Conservation (phyloP, 2,888 invertebrate species). For the Helobdella robusta region DNA sequence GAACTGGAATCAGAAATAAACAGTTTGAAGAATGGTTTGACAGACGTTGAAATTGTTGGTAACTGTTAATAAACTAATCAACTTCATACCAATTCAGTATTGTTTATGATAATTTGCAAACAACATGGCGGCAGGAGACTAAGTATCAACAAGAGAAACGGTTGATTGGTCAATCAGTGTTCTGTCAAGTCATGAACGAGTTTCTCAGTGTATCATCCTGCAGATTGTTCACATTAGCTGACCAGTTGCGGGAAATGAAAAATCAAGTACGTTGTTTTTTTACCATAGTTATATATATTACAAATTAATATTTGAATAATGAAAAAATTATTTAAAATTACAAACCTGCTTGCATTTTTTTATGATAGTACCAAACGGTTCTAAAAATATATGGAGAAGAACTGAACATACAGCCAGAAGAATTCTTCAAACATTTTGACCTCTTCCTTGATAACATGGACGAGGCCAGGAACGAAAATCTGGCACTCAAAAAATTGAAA, state of each 20-base stretch:
- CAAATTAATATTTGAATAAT: not conserved
- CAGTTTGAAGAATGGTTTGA: slow-evolving; percentile 69
- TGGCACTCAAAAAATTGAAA: slow-evolving; percentile 68
- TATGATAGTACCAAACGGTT: slow-evolving; percentile 67
- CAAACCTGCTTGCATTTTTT: not conserved
- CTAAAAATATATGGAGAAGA: slow-evolving; percentile 84
- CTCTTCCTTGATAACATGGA: slow-evolving; percentile 70
- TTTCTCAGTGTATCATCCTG: slow-evolving; percentile 86
- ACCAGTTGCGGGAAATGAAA: slow-evolving; percentile 88
- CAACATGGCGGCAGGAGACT: slow-evolving; percentile 56
- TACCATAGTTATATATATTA: not conserved
- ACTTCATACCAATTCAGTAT: not conserved
- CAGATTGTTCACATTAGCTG: slow-evolving; percentile 80
- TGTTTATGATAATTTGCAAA: not conserved
- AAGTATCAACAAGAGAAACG: slow-evolving; percentile 71
- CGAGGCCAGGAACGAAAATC: slow-evolving; percentile 79
- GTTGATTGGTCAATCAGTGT: slow-evolving; percentile 60
- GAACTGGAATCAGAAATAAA: slow-evolving; percentile 84
- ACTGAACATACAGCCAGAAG: slow-evolving; percentile 67
- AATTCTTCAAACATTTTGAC: slow-evolving; percentile 85
- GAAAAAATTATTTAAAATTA: not conserved
- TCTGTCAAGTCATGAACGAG: slow-evolving; percentile 68
- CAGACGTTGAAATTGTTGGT: slow-evolving; percentile 64
- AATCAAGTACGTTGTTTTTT: slow-evolving; percentile 55
- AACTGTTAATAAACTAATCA: not conserved